Evolutionary conservation across 2,797 vertebrate genomes (phyloP), one percentile per base, ranked within the genome.

Genomic region (Synaphobranchus kaupii): DNA sequence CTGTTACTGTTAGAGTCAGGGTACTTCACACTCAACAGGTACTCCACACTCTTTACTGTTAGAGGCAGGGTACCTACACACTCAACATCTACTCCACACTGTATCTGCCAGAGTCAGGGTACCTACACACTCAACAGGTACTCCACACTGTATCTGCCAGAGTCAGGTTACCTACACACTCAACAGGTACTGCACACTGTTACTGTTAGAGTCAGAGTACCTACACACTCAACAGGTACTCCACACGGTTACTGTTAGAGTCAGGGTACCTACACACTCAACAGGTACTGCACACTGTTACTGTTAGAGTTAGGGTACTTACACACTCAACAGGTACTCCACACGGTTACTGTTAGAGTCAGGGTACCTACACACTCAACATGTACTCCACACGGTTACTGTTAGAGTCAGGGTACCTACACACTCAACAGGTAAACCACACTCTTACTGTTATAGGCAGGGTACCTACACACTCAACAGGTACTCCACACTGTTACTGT

Each of bases 1-100:
- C 73, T 44, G 71, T 76, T 10, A 39, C 6, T 28, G n/a, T 3
- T 28, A 56, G 12, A 56, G 54, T 3, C 54, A 56, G 54, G 54
- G 0, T 56, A 56, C 54, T 13, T 56, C 54, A 13, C 54, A 13
- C 54, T 99, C 90, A 99, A 99, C 93, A 97, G 98, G 98, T 99
- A 90, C 78, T 47, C 4, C 10, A 56, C 54, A 56, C 48, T 50
- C 3, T 8, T 3, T 50, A n/a, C 48, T 50, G 48, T 8, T 8
- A 50, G 3, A 50, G 48, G 48, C 48, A 50, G 48, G 54, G 54
- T 56, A 56, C 54, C 48, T 50, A 50, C 48, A 50, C 48, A 3
- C 48, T 56, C 13, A 10, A 56, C 54, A 56, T 13, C 2, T 1
- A 13, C 10, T 17, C 54, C 39, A 9, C 17, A 22, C 73, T 78